These are phyloP conservation scores for Drosophila mimica DNA, from an alignment of 2,888 invertebrate species.

Conservation along the genomic window DNA sequence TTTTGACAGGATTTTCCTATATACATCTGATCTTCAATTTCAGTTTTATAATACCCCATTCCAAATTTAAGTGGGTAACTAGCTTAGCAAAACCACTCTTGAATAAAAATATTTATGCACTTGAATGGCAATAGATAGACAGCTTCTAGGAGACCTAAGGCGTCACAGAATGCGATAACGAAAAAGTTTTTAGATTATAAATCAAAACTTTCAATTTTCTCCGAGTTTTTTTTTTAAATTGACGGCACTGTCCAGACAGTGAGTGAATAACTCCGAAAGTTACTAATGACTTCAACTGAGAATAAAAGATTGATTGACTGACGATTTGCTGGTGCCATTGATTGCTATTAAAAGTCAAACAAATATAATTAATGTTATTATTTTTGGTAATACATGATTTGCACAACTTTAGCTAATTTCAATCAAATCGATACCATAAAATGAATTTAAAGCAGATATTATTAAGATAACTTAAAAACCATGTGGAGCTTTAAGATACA, in stretches of 20 bases:
- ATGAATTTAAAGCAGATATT: neutral
- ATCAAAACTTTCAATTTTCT: constrained; percentile 81
- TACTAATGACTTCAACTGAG: constrained; percentile 30
- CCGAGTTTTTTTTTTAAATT: constrained; percentile 36
- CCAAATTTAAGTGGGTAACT: neutral
- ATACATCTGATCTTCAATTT: neutral
- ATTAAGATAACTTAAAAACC: too few species aligned
- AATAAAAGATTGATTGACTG: constrained; percentile 70
- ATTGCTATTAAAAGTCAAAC: constrained; percentile 28
- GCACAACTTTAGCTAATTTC: constrained; percentile 18
- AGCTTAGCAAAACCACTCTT: constrained; percentile 19
- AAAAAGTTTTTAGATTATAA: constrained; percentile 76
- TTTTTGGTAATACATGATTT: constrained; percentile 8
- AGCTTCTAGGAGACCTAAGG: constrained; percentile 20
- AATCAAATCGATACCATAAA: constrained; percentile 4
- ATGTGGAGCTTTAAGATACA: neutral
- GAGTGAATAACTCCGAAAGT: constrained; percentile 32
- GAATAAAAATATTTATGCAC: constrained; percentile 74
- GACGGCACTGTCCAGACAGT: constrained; percentile 54
- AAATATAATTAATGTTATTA: constrained; percentile 47
- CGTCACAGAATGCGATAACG: constrained; percentile 34
- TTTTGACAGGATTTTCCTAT: neutral
- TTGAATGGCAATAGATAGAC: constrained; percentile 61
- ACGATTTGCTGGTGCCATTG: constrained; percentile 30
- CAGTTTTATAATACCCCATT: neutral